Evolutionary conservation across 2,888 invertebrate genomes (phyloP), one percentile per base, ranked within the genome.

Genomic region (Sialis fuliginosa): DNA sequence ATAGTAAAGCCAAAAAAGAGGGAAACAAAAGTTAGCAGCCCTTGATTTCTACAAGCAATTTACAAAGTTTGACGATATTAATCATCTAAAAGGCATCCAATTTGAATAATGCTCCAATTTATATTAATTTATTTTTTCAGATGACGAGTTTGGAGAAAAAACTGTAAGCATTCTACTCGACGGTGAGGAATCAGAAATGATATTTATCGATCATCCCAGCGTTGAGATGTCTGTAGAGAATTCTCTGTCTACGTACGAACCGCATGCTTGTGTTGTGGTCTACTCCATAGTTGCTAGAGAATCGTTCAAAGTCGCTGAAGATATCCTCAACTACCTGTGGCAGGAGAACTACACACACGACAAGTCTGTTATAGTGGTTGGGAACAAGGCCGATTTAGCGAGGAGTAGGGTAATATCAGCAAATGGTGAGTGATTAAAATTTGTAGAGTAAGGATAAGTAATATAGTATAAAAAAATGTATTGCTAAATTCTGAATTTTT

Each of bases 201-300:
- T 87, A 50, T 90, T 90, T 61, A 87, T 90, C 54, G 90, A 91
- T 62, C 89, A 89, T 63, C 86, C 89, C 3, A 80, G 81, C 54
- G 78, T 84, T 33, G 89, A 90, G 64, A 89, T 90, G 87, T 86
- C 88, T 70, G 90, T 86, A 48, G 90, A 90, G 63, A 90, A 90
- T 62, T 86, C 85, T 8, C 66, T 90, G 31, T 83, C 88, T 33
- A 90, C 89, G 1, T 90, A 90, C 61, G 88, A 89, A 58, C 89
- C 90, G 0, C 92, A 93, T 60, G 92, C 91, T 9, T 93, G 90
- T 64, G 79, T 93, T 22, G 79, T 93, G 6, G 84, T 91, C 3
- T 95, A 92, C 67, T 89, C 91, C 0, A 84, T 92, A 54, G 89
- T 89, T 7, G 85, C 89, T 50, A 77, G 80, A 54, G 70, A 77